Evolutionary conservation across 1,140 invertebrate species (phyloP).

Genomic region (Pachypeltis micranthus): DNA sequence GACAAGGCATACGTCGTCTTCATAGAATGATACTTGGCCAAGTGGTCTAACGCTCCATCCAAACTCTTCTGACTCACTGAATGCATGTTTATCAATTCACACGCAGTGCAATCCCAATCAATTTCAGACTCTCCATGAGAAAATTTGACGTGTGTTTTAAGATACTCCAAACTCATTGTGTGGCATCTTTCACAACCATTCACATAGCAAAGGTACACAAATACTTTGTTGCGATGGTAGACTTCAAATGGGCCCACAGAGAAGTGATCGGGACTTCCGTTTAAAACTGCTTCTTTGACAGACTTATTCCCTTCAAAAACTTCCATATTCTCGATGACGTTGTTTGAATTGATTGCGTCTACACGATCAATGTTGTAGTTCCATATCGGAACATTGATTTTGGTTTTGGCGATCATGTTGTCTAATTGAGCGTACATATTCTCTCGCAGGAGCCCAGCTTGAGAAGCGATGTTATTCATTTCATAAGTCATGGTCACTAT

Average conservation of each 20-base stretch:
- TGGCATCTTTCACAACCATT: neutral
- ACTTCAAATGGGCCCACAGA: neutral
- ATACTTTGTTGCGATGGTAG: neutral
- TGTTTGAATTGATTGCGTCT: neutral
- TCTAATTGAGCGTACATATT: neutral
- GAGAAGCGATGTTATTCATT: neutral
- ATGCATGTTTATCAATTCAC: neutral
- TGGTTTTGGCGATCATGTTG: neutral
- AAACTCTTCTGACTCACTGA: neutral
- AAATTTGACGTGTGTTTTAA: neutral
- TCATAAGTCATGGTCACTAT: neutral
- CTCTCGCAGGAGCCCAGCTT: neutral
- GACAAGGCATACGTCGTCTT: neutral
- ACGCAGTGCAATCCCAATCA: neutral
- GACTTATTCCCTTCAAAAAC: neutral
- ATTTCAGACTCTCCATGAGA: neutral
- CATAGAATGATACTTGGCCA: neutral
- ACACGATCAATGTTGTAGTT: neutral
- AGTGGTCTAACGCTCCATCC: neutral
- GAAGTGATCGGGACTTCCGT: neutral
- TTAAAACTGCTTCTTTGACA: neutral
- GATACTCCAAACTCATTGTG: neutral
- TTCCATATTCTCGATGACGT: conserved; percentile 1
- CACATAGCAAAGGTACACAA: neutral
- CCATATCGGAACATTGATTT: neutral